Conservation (phyloP, 2,113 vertebrate species). For the Erythrocebus patas region DNA sequence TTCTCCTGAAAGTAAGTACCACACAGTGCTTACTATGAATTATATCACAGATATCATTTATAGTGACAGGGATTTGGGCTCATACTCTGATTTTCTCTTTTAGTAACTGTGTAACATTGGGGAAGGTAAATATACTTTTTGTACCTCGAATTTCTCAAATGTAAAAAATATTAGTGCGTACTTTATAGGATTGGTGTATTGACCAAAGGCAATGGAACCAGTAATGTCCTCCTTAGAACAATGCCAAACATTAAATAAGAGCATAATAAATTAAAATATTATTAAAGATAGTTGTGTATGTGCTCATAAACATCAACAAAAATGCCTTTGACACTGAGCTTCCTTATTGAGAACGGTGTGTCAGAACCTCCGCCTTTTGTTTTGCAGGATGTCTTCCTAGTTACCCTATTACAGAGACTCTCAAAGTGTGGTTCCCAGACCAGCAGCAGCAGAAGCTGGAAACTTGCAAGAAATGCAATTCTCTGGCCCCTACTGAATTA, state of each 20-base stretch:
- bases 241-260: background rate
- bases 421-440: background rate
- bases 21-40: background rate
- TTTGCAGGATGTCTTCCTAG: background rate
- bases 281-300: background rate
- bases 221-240: background rate
- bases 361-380: background rate
- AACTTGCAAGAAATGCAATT: background rate
- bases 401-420: background rate
- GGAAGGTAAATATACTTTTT: background rate
- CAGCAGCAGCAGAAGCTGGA: background rate
- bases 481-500: background rate
- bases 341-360: background rate
- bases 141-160: background rate
- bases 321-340: background rate
- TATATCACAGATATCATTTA: background rate
- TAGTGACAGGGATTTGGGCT: background rate
- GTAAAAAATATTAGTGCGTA: background rate
- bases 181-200: background rate
- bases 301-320: background rate
- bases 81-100: background rate
- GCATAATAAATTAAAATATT: background rate
- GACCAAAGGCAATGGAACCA: background rate
- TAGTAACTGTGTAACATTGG: background rate
- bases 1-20: background rate